A percentile compares a stretch with the other conserved stretches of the same genome.
Conservation (phyloP, 2,797 vertebrate genomes). For the Lycodopsis pacificus region DNA sequence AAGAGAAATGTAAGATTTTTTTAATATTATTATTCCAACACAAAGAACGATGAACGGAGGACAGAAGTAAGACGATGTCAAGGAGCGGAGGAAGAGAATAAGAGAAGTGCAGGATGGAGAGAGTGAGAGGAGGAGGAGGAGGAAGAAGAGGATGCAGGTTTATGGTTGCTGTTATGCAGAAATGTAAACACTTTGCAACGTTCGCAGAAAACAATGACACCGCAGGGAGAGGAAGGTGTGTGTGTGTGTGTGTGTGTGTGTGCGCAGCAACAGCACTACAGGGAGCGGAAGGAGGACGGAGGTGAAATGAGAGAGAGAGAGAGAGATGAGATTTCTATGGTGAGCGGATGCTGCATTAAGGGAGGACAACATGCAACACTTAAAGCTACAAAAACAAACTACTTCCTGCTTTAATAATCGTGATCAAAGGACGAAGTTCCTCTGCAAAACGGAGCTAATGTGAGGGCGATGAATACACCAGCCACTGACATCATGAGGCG, state of each 20-base stretch:
- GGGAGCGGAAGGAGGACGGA: conserved; percentile 73
- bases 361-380: conserved; percentile 9
- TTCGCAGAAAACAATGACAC: conserved; percentile 84
- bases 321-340: conserved; percentile 57
- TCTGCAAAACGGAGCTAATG: not conserved
- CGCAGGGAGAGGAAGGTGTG: conserved; percentile 72
- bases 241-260: conserved; percentile 53
- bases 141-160: conserved; percentile 52
- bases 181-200: conserved; percentile 84
- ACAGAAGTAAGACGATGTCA: conserved; percentile 39
- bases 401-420: conserved; percentile 38
- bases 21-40: conserved; percentile 9
- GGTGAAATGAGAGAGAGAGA: conserved; percentile 60
- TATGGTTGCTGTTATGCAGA: conserved; percentile 82
- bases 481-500: too few species aligned
- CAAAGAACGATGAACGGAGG: conserved; percentile 43
- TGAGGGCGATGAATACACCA: too few species aligned
- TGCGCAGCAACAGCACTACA: conserved; percentile 71
- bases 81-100: conserved; percentile 13
- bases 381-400: not conserved
- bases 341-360: conserved; percentile 37
- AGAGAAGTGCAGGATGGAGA: conserved; percentile 27
- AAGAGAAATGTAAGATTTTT: conserved; percentile 62
- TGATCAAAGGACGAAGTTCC: not conserved
- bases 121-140: conserved; percentile 10